phyloP scores from a whole-genome alignment of 2,113 vertebrate genomes.

The Thymallus thymallus region DNA sequence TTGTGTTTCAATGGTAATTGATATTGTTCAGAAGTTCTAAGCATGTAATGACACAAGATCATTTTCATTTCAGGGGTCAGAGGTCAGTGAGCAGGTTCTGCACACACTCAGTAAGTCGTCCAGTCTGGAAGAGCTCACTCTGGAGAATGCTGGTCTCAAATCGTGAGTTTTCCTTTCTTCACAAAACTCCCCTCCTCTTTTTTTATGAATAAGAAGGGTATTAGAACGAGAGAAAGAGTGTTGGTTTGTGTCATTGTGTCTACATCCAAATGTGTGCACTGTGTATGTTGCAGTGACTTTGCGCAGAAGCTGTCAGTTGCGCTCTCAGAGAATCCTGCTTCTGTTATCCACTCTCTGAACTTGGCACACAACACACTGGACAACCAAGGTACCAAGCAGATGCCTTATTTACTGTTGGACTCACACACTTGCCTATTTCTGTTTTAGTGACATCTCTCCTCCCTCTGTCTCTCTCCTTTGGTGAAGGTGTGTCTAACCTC shows the following conservation, averaged over 20 bases:
- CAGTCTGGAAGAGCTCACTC: slow-evolving; percentile 83
- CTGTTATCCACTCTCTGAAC: slow-evolving; percentile 85
- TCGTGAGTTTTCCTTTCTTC: slow-evolving; percentile 56
- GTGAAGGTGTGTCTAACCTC: slow-evolving; percentile 67
- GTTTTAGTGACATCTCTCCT: not conserved
- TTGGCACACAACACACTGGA: slow-evolving; percentile 89
- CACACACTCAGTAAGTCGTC: slow-evolving; percentile 85
- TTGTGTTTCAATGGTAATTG: not conserved
- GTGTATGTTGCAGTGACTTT: slow-evolving; percentile 76
- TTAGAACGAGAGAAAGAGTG: not conserved
- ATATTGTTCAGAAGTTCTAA: not conserved
- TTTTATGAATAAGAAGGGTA: not conserved
- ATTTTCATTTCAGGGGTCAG: slow-evolving; percentile 73
- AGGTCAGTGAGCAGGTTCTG: slow-evolving; percentile 85
- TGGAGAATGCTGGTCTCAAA: slow-evolving; percentile 87
- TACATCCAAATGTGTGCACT: not conserved
- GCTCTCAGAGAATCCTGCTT: slow-evolving; percentile 84
- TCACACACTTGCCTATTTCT: not conserved
- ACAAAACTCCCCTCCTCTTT: not conserved
- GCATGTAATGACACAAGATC: not conserved
- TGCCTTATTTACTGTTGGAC: not conserved
- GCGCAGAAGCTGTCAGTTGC: slow-evolving; percentile 87
- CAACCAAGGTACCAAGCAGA: slow-evolving; percentile 80
- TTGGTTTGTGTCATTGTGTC: slow-evolving; percentile 1
- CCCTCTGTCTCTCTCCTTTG: not conserved